phyloP scores from a whole-genome alignment of 2,888 invertebrate species.

The Epirrita christyi region DNA sequence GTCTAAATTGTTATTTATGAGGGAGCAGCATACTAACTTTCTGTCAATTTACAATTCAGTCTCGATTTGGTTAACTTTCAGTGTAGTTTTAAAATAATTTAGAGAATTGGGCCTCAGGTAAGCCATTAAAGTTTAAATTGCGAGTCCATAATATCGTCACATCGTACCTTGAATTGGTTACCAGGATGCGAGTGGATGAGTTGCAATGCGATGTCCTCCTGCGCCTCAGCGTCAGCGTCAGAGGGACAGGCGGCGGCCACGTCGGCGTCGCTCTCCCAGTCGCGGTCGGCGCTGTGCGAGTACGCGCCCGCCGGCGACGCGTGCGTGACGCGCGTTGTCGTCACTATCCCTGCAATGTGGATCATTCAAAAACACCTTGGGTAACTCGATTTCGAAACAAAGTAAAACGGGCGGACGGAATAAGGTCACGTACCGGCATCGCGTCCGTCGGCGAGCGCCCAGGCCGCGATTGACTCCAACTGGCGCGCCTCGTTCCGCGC shows the following conservation, averaged over 20 bases:
- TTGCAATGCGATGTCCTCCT: conserved; percentile 89
- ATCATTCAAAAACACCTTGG: too few species aligned
- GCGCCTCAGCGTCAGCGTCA: conserved; percentile 47
- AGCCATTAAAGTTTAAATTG: too few species aligned
- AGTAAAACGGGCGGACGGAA: too few species aligned
- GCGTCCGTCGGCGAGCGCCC: conserved; percentile 84
- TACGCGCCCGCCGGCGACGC: conserved; percentile 90
- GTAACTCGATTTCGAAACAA: too few species aligned
- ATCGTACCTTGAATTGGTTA: conserved; percentile 85
- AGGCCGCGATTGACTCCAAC: conserved; percentile 86
- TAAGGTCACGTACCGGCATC: conserved; percentile 55
- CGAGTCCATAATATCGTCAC: too few species aligned
- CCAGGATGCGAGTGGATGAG: conserved; percentile 87
- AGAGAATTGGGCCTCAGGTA: too few species aligned
- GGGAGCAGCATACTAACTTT: too few species aligned
- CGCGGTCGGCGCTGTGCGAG: conserved; percentile 87
- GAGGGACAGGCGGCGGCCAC: conserved; percentile 55
- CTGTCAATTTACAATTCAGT: too few species aligned
- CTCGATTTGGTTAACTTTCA: too few species aligned
- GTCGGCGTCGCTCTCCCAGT: conserved; percentile 90
- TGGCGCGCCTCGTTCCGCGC: conserved; percentile 77
- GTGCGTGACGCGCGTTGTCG: conserved; percentile 91
- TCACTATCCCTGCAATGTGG: conserved; percentile 85
- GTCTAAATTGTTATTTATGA: too few species aligned
- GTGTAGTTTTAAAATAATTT: too few species aligned